Conservation (phyloP, 2,113 vertebrate species). For the Himantopus leucocephalus region DNA sequence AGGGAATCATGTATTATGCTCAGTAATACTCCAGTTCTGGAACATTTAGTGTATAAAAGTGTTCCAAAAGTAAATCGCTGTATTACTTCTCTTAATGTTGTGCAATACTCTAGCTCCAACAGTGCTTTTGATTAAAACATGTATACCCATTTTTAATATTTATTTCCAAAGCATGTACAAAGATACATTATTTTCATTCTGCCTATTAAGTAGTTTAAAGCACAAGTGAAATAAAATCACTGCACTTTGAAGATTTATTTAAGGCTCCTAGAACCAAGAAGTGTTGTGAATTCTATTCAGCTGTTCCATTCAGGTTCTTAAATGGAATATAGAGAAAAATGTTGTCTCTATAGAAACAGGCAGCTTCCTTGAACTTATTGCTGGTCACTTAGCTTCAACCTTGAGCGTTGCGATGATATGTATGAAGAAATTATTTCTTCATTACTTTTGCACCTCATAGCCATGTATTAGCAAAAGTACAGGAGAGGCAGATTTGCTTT, state of each 20-base stretch:
- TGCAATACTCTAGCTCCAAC: background rate
- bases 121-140: background rate
- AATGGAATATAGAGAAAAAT: background rate
- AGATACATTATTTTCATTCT: background rate
- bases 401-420: background rate
- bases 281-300: background rate
- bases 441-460: background rate
- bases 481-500: background rate
- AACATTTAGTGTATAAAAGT: background rate
- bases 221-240: background rate
- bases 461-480: background rate
- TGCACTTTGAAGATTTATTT: background rate
- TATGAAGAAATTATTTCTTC: background rate
- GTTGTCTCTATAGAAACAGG: slow-evolving; percentile 32
- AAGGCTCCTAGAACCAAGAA: background rate
- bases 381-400: background rate
- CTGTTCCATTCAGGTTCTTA: background rate
- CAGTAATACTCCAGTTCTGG: background rate
- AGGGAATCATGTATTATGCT: background rate
- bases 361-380: background rate
- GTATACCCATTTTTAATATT: background rate
- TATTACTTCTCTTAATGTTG: background rate
- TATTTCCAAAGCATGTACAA: background rate
- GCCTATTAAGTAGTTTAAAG: background rate
- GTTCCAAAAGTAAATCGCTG: background rate